phyloP scores from a whole-genome alignment of 1,140 invertebrate species.

The Oncopeltus fasciatus region DNA sequence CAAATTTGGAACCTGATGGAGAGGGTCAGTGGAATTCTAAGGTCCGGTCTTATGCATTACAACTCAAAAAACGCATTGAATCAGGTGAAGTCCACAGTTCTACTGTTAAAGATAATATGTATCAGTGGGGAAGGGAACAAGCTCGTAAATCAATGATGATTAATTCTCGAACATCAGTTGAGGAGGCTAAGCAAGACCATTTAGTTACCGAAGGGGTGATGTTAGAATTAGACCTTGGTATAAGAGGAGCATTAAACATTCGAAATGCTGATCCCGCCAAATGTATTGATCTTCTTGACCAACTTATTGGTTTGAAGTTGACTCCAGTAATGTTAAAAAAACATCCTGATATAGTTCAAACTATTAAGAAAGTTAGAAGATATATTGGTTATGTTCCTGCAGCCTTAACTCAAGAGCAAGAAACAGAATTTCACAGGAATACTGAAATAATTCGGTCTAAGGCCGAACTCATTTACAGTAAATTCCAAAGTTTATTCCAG shows the following conservation, averaged over 20 bases:
- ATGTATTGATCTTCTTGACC: slow-evolving; percentile 43
- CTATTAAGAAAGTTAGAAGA: slow-evolving; percentile 41
- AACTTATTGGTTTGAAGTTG: slow-evolving; percentile 46
- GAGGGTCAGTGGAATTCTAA: slow-evolving; percentile 42
- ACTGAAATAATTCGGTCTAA: slow-evolving; percentile 48
- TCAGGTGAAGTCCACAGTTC: slow-evolving; percentile 42
- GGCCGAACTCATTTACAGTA: slow-evolving; percentile 46
- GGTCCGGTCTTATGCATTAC: slow-evolving; percentile 38
- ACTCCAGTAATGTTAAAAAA: slow-evolving; percentile 70
- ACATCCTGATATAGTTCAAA: slow-evolving; percentile 67
- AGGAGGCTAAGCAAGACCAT: slow-evolving; percentile 15
- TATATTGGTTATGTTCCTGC: slow-evolving; percentile 57
- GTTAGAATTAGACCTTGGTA: slow-evolving; percentile 53
- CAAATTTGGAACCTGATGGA: slow-evolving; percentile 35
- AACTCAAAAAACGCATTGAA: slow-evolving; percentile 41
- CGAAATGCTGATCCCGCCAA: slow-evolving; percentile 47
- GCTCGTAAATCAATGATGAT: slow-evolving; percentile 28
- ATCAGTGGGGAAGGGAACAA: slow-evolving; percentile 34
- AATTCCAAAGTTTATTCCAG: slow-evolving; percentile 39
- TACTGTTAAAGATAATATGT: slow-evolving; percentile 36
- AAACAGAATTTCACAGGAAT: slow-evolving; percentile 41
- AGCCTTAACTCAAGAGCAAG: slow-evolving; percentile 38
- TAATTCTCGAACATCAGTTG: slow-evolving; percentile 11
- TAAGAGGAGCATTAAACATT: slow-evolving; percentile 49
- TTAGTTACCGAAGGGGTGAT: slow-evolving; percentile 47